Evolutionary conservation across 92 coral and sea anemone genomes (phyloP).

Genomic region (Zoanthus sociatus): DNA sequence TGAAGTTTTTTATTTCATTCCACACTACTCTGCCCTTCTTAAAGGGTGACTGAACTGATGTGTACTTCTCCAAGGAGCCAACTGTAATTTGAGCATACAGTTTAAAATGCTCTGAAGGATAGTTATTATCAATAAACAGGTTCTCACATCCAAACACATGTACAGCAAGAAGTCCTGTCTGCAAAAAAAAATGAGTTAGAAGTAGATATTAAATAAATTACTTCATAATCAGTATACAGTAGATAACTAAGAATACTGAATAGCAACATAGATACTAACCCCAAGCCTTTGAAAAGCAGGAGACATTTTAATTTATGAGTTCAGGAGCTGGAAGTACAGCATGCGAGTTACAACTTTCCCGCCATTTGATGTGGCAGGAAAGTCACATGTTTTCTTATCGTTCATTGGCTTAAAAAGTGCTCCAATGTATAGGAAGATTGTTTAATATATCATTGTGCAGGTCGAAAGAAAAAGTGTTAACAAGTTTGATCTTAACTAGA

Average conservation of each 20-base stretch:
- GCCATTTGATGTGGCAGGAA: no score
- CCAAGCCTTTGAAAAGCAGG: no score
- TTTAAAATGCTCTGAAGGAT: constrained; percentile 84
- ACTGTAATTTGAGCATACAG: constrained; percentile 85
- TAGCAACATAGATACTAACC: not conserved
- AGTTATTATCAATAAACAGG: constrained; percentile 82
- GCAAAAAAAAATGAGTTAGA: not conserved
- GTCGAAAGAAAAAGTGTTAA: no score
- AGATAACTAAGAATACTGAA: not conserved
- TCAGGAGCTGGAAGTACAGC: no score
- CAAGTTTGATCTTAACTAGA: no score
- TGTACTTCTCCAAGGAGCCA: constrained; percentile 79
- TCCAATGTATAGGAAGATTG: no score
- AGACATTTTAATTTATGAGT: no score
- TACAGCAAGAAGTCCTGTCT: constrained; percentile 90
- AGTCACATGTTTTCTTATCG: no score
- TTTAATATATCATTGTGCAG: no score
- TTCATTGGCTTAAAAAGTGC: no score
- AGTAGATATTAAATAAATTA: not conserved
- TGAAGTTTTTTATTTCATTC: constrained; percentile 92
- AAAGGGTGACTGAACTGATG: constrained; percentile 80
- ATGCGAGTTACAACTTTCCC: no score
- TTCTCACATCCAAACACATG: constrained; percentile 93
- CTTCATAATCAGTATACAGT: not conserved
- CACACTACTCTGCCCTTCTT: constrained; percentile 93